Percentiles rank a stretch among this genome's conserved stretches.
Conservation (phyloP, 2,113 vertebrate genomes). For the Sebastes fasciatus region DNA sequence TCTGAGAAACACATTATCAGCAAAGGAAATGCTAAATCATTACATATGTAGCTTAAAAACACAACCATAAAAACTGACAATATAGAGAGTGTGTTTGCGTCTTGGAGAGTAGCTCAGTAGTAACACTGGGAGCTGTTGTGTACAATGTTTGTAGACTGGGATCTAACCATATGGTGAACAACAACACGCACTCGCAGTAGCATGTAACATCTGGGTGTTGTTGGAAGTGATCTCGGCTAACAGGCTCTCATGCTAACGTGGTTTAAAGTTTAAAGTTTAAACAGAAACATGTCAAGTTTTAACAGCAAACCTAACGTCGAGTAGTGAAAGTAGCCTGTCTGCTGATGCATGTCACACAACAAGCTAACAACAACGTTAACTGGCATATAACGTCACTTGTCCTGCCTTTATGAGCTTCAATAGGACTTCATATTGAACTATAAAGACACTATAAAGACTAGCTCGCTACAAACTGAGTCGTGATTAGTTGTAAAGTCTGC, state of each 20-base stretch:
- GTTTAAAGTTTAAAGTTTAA: background rate
- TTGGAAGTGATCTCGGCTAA: background rate
- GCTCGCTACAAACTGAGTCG: background rate
- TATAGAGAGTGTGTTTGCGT: background rate
- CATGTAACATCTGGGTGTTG: background rate
- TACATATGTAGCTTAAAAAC: background rate
- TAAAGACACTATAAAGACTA: background rate
- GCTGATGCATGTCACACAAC: constrained; percentile 20
- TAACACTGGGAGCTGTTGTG: background rate
- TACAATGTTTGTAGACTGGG: background rate
- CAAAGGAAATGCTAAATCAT: constrained; percentile 1
- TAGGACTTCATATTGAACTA: background rate
- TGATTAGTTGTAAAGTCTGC: constrained; percentile 20
- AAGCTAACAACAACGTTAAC: background rate
- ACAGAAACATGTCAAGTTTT: background rate
- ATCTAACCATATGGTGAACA: constrained; percentile 14
- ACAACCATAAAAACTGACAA: background rate
- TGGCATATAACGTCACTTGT: background rate
- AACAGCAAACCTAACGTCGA: background rate
- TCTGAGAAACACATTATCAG: constrained; percentile 40
- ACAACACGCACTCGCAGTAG: background rate
- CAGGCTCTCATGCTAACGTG: background rate
- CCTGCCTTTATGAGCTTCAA: background rate
- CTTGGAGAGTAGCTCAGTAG: background rate
- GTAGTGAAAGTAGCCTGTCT: constrained; percentile 38